Evolutionary conservation across 2,113 vertebrate genomes (phyloP), one percentile per base, ranked within the genome.

Genomic region (Trochalopteron elliotii): DNA sequence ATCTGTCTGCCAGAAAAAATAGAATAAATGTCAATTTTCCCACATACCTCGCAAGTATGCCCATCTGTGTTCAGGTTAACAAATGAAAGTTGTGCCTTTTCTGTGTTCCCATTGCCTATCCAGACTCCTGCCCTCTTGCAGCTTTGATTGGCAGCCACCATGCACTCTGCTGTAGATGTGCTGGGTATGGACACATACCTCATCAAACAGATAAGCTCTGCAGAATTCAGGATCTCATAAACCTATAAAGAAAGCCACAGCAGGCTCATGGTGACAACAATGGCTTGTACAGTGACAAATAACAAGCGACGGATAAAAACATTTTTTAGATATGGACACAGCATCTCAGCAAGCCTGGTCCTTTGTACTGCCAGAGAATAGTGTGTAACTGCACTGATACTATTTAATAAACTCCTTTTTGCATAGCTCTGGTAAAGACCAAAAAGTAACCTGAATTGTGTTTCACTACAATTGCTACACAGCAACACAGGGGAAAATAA

Each of bases 221-320:
- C 99, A 7, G 99, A 99, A 75, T 98, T 99, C 97, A 99, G 97
- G 91, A 98, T 96, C 31, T 99, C 98, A 96, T 99, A 99, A 83
- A 99, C 98, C 99, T 98, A 83, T 35, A 93, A 74, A 81, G 91
- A 60, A 93, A 65, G 87, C 7, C 81, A 90, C 40, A 91, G 63
- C 28, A 68, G 1, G 12, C 35, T 40, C 42, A 25, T 5, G 24
- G 55, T 69, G 65, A 45, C 12, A 68, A 64, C 52, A 65, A 55
- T 14, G 47, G 63, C 31, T 69, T 37, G 12, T n/a, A 50, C n/a
- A 49, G 60, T 1, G 12, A 70, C 8, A 76, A 87, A 49, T 37
- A 81, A 70, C 19, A 52, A 69, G 27, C 35, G 83, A 14, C 0
- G 5, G 52, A 23, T 47, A 85, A 70, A 45, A 47, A 50, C 2